Percentiles rank a stretch among this genome's conserved stretches.
Conservation (phyloP, 2,113 vertebrate species). For the Boleophthalmus pectinirostris region DNA sequence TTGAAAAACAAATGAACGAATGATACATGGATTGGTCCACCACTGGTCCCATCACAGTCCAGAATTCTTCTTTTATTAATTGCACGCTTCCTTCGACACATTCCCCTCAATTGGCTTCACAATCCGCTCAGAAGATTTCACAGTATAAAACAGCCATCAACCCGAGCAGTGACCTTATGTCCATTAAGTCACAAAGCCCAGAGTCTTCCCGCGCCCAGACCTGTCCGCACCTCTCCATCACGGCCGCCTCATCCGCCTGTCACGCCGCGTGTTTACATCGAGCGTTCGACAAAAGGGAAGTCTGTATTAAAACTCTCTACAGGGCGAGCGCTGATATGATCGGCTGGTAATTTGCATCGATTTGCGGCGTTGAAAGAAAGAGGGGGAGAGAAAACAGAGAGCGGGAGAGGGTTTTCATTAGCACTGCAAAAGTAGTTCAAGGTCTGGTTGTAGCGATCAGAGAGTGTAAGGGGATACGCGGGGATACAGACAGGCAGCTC, state of each 20-base stretch:
- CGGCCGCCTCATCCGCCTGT: conserved; percentile 32
- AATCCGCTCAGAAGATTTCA: conserved; percentile 7
- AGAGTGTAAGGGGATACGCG: no score
- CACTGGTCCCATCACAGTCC: background rate
- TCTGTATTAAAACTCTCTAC: conserved; percentile 25
- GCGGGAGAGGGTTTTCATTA: conserved; percentile 37
- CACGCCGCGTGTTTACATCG: conserved; percentile 32
- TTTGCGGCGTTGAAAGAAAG: conserved; percentile 25
- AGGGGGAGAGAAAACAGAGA: conserved; percentile 25
- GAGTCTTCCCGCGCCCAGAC: background rate
- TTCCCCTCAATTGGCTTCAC: conserved; percentile 11
- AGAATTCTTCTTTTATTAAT: background rate
- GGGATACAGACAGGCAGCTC: no score
- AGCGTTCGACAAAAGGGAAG: conserved; percentile 29
- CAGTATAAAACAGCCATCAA: conserved; percentile 15
- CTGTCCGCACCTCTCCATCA: conserved; percentile 35
- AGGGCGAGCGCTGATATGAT: conserved; percentile 14
- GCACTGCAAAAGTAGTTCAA: background rate
- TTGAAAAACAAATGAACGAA: no score
- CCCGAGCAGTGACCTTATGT: conserved; percentile 31
- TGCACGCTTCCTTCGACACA: conserved; percentile 2
- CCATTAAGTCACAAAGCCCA: background rate
- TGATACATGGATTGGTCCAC: no score
- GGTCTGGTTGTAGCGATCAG: conserved; percentile 13
- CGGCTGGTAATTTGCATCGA: conserved; percentile 48